Evolutionary conservation across 1,140 invertebrate species (phyloP).

Genomic region (Lethrus apterus): DNA sequence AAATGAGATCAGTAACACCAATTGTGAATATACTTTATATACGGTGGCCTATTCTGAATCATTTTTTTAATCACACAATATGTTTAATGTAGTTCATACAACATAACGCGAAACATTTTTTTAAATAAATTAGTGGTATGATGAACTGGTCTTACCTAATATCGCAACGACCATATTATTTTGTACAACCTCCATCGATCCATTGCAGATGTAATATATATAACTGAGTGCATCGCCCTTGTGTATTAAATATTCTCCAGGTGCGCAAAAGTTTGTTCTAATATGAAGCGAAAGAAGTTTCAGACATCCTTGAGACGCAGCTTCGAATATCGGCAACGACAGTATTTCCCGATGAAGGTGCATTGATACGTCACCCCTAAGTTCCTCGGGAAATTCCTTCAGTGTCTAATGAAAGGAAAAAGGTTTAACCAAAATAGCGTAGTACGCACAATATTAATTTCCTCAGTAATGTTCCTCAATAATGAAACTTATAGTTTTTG

Average conservation of each 20-base stretch:
- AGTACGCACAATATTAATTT: no score
- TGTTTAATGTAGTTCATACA: no score
- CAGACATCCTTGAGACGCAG: slow-evolving; percentile 80
- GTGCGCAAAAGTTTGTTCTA: slow-evolving; percentile 87
- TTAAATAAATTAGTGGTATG: background rate
- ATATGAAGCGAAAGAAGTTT: slow-evolving; percentile 87
- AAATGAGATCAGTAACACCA: no score
- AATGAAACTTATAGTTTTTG: no score
- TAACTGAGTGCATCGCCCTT: slow-evolving; percentile 93
- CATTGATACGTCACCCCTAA: slow-evolving; percentile 90
- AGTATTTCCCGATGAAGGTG: slow-evolving; percentile 93
- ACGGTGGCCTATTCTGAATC: background rate
- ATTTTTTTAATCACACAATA: background rate
- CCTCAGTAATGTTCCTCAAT: no score
- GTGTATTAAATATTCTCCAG: slow-evolving; percentile 94
- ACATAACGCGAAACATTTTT: background rate
- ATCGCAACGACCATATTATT: slow-evolving; percentile 98
- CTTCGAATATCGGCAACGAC: slow-evolving; percentile 88
- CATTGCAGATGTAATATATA: slow-evolving; percentile 94
- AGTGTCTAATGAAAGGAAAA: no score
- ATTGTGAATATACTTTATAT: slow-evolving; percentile 1
- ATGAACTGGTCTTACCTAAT: slow-evolving; percentile 59
- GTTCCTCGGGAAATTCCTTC: slow-evolving; percentile 93
- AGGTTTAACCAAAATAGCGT: no score
- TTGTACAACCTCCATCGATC: slow-evolving; percentile 97